Base-by-base conservation (phyloP, 2,888 invertebrate genomes). In the Cryptus armator region DNA sequence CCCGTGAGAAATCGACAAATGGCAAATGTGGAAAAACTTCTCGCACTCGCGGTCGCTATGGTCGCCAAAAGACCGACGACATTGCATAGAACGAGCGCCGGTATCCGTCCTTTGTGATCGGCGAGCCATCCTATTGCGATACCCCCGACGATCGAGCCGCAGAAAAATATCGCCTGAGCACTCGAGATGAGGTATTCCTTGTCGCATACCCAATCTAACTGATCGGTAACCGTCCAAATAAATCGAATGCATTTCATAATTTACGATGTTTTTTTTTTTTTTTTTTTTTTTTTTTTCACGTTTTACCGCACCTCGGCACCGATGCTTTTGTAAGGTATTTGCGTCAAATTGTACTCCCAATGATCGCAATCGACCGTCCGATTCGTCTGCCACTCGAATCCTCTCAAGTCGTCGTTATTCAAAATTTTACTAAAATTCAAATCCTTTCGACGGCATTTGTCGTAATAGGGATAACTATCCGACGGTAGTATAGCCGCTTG, bases 131-230 rank as follows among this genome's bases (percentile, higher is more conserved):
- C 95, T 86, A 95, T 94, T 4, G 95, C 84, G 37, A 95, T 93
- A 4, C 95, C 95, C 3, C 95, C 95, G 37, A 94, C 88, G 80
- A 95, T 94, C 19, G 95, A 95, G 4, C 95, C 95, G 81, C 94
- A 91, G 90, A 95, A 95, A 90, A 95, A 95, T 51, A 95, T 91
- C 16, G 95, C 93, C 90, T 95, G 95, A 12, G 95, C 93, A 53
- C 94, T 91, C n/a, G 95, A 94, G 19, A 94, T 93, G 71, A 94
- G 93, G 87, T 94, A 94, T 53, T 94, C 94, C 62, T 94, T 92
- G 66, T 94, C 94, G 91, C 95, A 95, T 91, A 95, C 95, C 95
- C 95, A 95, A 91, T 94, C 94, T 90, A 94, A 92, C 95, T 95
- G 93, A 92, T 91, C 86, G 85, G 81, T 84, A 89, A 89, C 78